A percentile compares a stretch with the other conserved stretches of the same genome.
phyloP scores from a whole-genome alignment of 2,888 invertebrate genomes.

The Zaprionus lineosus region DNA sequence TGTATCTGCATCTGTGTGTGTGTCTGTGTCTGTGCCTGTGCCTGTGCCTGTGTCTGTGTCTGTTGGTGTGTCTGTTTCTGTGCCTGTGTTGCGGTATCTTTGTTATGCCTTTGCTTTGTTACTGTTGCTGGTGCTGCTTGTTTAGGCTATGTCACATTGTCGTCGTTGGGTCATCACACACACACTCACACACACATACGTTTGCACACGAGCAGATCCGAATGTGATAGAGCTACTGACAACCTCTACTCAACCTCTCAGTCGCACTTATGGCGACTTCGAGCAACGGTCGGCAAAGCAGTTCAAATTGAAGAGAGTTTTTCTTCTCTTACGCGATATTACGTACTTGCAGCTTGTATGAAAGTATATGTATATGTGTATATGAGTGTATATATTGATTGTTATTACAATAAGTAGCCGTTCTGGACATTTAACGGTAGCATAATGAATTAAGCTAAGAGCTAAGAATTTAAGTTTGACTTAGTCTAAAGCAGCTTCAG shows the following conservation, averaged over 20 bases:
- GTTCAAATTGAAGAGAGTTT: constrained; percentile 35
- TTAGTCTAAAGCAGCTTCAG: not conserved
- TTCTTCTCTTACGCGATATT: too few relatives aligned
- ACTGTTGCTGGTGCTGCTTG: constrained; percentile 36
- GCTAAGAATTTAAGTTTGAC: constrained; percentile 5
- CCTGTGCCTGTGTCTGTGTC: constrained; percentile 40
- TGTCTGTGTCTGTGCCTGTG: constrained; percentile 31
- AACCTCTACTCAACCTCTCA: constrained; percentile 19
- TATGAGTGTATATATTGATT: constrained; percentile 11
- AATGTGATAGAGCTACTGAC: constrained; percentile 30
- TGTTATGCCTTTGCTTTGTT: constrained; percentile 10
- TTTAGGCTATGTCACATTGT: constrained; percentile 67
- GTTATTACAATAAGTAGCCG: constrained; percentile 21
- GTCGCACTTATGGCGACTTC: constrained; percentile 23
- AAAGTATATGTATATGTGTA: not conserved
- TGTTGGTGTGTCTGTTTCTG: constrained; percentile 29
- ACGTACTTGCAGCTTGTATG: not conserved
- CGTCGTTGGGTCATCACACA: constrained; percentile 67
- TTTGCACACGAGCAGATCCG: not conserved
- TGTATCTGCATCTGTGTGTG: constrained; percentile 23
- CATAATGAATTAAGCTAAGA: not conserved
- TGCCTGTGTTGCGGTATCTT: constrained; percentile 11
- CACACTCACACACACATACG: constrained; percentile 12
- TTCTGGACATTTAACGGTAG: constrained; percentile 14
- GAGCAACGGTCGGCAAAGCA: constrained; percentile 43